These are phyloP conservation scores for Piezodorus guildinii DNA, from an alignment of 1,140 invertebrate species.

Conservation along the genomic window DNA sequence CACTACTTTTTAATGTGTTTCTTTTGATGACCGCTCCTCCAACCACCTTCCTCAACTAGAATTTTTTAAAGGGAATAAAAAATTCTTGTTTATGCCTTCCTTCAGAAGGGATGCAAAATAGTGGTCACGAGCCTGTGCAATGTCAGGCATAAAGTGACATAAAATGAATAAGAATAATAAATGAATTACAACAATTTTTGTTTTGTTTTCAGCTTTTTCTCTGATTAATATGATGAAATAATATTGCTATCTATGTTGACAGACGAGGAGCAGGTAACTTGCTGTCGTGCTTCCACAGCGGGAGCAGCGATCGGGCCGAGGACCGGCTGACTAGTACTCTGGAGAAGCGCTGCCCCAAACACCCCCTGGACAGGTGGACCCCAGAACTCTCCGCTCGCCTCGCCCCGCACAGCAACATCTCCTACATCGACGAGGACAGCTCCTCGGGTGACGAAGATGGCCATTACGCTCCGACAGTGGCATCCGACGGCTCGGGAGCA, in stretches of 20 bases:
- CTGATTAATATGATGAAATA: not conserved
- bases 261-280: constrained; percentile 1
- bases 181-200: too few species aligned
- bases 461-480: constrained; percentile 23
- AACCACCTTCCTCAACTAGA: too few species aligned
- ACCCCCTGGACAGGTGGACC: not conserved
- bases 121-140: too few species aligned
- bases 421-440: constrained; percentile 23
- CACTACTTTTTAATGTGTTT: too few species aligned
- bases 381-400: not conserved
- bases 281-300: constrained; percentile 6
- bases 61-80: too few species aligned
- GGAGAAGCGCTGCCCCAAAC: not conserved
- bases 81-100: too few species aligned
- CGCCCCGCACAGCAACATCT: constrained; percentile 12
- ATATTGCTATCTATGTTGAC: not conserved
- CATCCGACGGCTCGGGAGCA: constrained; percentile 21
- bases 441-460: constrained; percentile 14
- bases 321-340: not conserved
- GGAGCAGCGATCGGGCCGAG: not conserved
- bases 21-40: too few species aligned
- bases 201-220: too few species aligned
- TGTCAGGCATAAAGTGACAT: too few species aligned
- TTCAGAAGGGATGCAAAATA: too few species aligned
- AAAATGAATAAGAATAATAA: too few species aligned